Evolutionary conservation across 2,113 vertebrate genomes (phyloP), one percentile per base, ranked within the genome.

Genomic region (Tinamus guttatus): DNA sequence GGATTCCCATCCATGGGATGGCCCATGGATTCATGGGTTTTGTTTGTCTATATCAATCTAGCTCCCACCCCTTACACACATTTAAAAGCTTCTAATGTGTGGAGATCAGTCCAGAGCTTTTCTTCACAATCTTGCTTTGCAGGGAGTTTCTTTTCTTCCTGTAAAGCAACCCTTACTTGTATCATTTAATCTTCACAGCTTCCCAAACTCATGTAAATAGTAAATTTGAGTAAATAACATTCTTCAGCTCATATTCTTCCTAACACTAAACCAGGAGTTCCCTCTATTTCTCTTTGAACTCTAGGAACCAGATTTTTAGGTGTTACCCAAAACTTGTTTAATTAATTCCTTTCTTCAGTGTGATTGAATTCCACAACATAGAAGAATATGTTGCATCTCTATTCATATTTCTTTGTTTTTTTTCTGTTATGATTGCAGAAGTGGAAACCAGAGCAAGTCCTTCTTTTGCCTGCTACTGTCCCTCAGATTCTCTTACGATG

Each of bases 41-140:
- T n/a, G n/a, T n/a, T 30, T 16, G 6, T 83, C 65, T 65, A 27
- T 64, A 5, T 24, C 36, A 70, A 38, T 65, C 65, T 62, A 41
- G 24, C 25, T 11, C 0, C 0, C 47, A 20, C 40, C 14, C 11
- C 5, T 13, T 69, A 4, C 14, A 41, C 25, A 69, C 6, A 56
- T 11, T 79, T 82, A 30, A 92, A 93, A 94, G 2, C 5, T 15
- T 41, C 32, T 54, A 63, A 73, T 7, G 12, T 65, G 14, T 30
- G 16, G 8, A 73, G 13, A 56, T 7, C 3, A 25, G 38, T 59
- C 43, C 47, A 76, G 11, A 88, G 68, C 25, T 28, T 90, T 11
- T 58, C 5, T 77, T 73, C n/a, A 24, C 24, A 22, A 2, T 34
- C n/a, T 87, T 19, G 3, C 7, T 6, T 71, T 82, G 36, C 40